A percentile compares a stretch with the other conserved stretches of the same genome.
Evolutionary conservation across 2,888 invertebrate genomes (phyloP).

Genomic region (Eutolmus rufibarbis): DNA sequence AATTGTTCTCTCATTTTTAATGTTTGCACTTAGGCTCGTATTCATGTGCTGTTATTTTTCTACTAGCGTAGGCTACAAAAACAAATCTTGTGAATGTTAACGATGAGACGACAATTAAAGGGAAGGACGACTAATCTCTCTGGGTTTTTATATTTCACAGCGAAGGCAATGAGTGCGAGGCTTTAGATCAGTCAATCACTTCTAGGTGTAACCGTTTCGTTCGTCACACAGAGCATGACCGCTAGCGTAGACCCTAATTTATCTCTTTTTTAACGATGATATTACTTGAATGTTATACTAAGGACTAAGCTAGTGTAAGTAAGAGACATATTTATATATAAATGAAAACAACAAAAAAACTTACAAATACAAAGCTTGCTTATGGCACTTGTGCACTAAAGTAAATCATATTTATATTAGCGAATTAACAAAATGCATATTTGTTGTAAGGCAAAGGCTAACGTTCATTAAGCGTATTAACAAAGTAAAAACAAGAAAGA

Average conservation of each 20-base stretch:
- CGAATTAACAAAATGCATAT: conserved; percentile 28
- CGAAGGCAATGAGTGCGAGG: conserved; percentile 1
- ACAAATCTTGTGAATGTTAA: conserved; percentile 7
- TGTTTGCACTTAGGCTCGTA: neutral
- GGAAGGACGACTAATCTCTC: neutral
- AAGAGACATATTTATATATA: conserved; percentile 38
- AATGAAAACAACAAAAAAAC: conserved; percentile 22
- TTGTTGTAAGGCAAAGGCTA: conserved; percentile 35
- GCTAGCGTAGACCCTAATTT: conserved; percentile 7
- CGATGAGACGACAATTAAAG: conserved; percentile 6
- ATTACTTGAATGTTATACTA: conserved; percentile 38
- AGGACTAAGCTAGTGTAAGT: conserved; percentile 20
- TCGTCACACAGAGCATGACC: neutral
- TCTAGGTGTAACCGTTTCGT: conserved; percentile 12
- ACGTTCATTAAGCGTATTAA: conserved; percentile 17
- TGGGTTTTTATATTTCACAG: neutral
- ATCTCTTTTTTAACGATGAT: conserved; percentile 22
- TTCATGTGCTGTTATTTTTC: conserved; percentile 8
- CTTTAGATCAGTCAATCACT: conserved; percentile 24
- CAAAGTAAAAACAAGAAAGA: neutral
- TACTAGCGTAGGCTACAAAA: neutral
- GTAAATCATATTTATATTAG: conserved; percentile 31
- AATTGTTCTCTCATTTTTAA: conserved; percentile 28
- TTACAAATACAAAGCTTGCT: conserved; percentile 30
- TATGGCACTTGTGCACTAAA: conserved; percentile 39